A percentile compares a stretch with the other conserved stretches of the same genome.
Conservation (phyloP, 2,888 invertebrate genomes). For the Aleiodes testaceus region DNA sequence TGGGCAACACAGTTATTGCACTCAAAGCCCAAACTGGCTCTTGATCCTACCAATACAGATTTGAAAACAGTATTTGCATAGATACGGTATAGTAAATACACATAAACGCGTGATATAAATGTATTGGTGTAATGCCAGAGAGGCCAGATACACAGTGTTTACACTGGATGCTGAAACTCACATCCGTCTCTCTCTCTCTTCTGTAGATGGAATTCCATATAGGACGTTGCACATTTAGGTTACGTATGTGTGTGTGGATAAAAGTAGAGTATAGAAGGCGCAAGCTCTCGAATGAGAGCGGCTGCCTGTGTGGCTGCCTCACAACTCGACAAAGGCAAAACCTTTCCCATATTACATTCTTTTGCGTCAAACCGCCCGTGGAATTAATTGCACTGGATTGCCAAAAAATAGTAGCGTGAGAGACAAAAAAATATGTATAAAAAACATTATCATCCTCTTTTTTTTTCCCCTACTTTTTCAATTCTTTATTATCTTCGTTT, state of each 20-base stretch:
- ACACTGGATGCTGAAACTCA: not conserved
- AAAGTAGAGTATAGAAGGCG: conserved; percentile 5
- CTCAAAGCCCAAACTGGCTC: conserved; percentile 57
- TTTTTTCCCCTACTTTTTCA: too few species aligned
- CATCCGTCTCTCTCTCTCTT: not conserved
- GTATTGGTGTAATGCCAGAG: conserved; percentile 9
- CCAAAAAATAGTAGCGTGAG: conserved; percentile 11
- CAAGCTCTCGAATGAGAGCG: conserved; percentile 1
- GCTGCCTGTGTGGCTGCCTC: not conserved
- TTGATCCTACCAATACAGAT: conserved; percentile 37
- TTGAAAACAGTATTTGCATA: conserved; percentile 14
- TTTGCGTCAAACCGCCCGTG: conserved; percentile 60
- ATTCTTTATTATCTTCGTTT: too few species aligned
- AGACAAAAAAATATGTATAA: conserved; percentile 6
- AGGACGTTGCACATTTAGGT: conserved; percentile 30
- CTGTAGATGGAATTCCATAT: conserved; percentile 26
- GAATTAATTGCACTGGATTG: conserved; percentile 58
- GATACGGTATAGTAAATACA: conserved; percentile 11
- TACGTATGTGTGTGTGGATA: not conserved
- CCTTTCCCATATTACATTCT: conserved; percentile 62
- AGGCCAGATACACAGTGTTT: not conserved
- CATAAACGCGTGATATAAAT: conserved; percentile 37
- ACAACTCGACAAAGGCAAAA: conserved; percentile 3
- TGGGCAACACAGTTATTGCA: conserved; percentile 65
- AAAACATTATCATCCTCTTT: too few species aligned